phyloP scores from a whole-genome alignment of 1,140 invertebrate genomes.

The Nylanderia fulva region DNA sequence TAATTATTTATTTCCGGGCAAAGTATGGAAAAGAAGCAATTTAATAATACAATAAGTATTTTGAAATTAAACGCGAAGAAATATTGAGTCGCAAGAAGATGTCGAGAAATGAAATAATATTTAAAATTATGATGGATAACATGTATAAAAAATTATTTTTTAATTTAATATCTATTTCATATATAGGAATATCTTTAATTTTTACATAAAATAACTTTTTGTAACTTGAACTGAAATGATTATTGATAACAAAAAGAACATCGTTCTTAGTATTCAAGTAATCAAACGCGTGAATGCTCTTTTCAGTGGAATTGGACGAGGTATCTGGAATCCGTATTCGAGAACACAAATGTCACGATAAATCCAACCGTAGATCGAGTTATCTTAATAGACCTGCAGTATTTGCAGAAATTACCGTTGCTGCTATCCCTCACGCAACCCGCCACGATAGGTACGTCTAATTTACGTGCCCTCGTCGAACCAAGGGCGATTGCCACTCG shows the following conservation, averaged over 20 bases:
- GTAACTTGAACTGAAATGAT: neutral
- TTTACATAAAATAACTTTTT: neutral
- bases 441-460: conserved; percentile 85
- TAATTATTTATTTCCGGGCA: neutral
- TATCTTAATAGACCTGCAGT: conserved; percentile 88
- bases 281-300: conserved; percentile 30
- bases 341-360: conserved; percentile 87
- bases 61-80: no score
- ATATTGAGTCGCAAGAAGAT: neutral
- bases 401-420: conserved; percentile 87
- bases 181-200: neutral
- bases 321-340: conserved; percentile 88
- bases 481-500: conserved; percentile 22
- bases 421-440: conserved; percentile 86
- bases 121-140: neutral
- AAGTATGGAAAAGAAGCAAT: neutral
- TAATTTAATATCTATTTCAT: neutral
- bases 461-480: conserved; percentile 20
- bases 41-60: no score
- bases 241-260: neutral
- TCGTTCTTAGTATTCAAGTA: neutral
- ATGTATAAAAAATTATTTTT: neutral
- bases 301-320: conserved; percentile 89
- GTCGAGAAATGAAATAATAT: neutral
- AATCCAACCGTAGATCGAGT: conserved; percentile 85